phyloP scores from a whole-genome alignment of 1,140 invertebrate genomes.

The Andrena cerasifolii region DNA sequence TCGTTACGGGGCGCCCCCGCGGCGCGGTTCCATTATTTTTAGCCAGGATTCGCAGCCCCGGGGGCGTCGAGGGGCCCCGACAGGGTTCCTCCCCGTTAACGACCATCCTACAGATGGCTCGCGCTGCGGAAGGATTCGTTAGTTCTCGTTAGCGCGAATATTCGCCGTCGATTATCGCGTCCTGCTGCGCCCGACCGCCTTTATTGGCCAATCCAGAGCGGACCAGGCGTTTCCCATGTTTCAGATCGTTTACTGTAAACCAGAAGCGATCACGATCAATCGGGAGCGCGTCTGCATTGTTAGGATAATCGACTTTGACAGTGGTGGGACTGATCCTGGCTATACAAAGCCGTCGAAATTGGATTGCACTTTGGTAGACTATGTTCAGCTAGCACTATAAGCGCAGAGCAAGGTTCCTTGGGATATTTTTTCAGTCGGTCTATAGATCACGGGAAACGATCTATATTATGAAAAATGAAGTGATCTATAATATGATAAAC shows the following conservation, averaged over 20 bases:
- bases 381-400: background rate
- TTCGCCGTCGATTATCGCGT: slow-evolving; percentile 55
- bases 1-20: slow-evolving; percentile 73
- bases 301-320: slow-evolving; percentile 50
- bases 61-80: slow-evolving; percentile 53
- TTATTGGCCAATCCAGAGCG: slow-evolving; percentile 57
- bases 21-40: slow-evolving; percentile 74
- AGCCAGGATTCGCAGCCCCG: slow-evolving; percentile 59
- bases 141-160: slow-evolving; percentile 74
- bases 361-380: background rate
- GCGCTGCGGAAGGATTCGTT: slow-evolving; percentile 77
- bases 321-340: background rate
- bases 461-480: too few relatives aligned
- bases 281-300: slow-evolving; percentile 13
- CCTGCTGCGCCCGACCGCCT: slow-evolving; percentile 59
- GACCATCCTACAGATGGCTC: slow-evolving; percentile 76
- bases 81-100: slow-evolving; percentile 69
- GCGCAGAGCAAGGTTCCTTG: too few relatives aligned
- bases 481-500: too few relatives aligned
- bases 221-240: slow-evolving; percentile 34
- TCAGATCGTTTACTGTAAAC: slow-evolving; percentile 62
- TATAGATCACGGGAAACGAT: too few relatives aligned
- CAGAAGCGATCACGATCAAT: slow-evolving; percentile 35
- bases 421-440: too few relatives aligned
- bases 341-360: background rate